These are phyloP conservation scores for Gavialis gangeticus DNA, from an alignment of 2,113 vertebrate species.

Conservation along the genomic window DNA sequence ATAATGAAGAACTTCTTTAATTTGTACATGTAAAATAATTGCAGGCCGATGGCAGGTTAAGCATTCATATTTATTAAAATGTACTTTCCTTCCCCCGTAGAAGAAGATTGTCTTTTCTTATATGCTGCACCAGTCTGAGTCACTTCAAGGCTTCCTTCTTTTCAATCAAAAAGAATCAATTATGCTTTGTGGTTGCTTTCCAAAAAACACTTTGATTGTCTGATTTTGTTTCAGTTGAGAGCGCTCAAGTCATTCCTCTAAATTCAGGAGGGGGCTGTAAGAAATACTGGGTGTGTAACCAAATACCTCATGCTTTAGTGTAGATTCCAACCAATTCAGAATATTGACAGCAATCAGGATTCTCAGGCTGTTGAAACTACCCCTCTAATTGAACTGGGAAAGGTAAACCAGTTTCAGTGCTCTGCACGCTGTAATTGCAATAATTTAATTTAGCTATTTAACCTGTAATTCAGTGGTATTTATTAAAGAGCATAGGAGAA, in stretches of 20 bases:
- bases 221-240: slow-evolving; percentile 71
- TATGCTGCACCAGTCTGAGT: slow-evolving; percentile 54
- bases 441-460: slow-evolving; percentile 99
- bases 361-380: slow-evolving; percentile 85
- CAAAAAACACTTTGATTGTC: slow-evolving; percentile 71
- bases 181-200: slow-evolving; percentile 66
- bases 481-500: slow-evolving; percentile 98
- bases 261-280: slow-evolving; percentile 18
- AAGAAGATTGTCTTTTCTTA: slow-evolving; percentile 62
- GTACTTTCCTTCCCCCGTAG: slow-evolving; percentile 41
- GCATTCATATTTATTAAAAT: slow-evolving; percentile 69
- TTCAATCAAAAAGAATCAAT: slow-evolving; percentile 75
- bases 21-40: slow-evolving; percentile 73
- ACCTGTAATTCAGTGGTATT: slow-evolving; percentile 99
- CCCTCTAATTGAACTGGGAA: slow-evolving; percentile 92
- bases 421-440: slow-evolving; percentile 91
- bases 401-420: slow-evolving; percentile 91
- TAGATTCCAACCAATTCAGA: slow-evolving; percentile 70
- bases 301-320: slow-evolving; percentile 65
- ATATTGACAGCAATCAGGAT: slow-evolving; percentile 86
- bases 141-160: slow-evolving; percentile 71
- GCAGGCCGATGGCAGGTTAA: slow-evolving; percentile 67
- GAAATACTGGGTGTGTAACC: slow-evolving; percentile 55
- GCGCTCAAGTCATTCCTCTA: slow-evolving; percentile 51
- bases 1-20: slow-evolving; percentile 79